Conservation (phyloP, 2,888 invertebrate species). For the Andrena minutula region DNA sequence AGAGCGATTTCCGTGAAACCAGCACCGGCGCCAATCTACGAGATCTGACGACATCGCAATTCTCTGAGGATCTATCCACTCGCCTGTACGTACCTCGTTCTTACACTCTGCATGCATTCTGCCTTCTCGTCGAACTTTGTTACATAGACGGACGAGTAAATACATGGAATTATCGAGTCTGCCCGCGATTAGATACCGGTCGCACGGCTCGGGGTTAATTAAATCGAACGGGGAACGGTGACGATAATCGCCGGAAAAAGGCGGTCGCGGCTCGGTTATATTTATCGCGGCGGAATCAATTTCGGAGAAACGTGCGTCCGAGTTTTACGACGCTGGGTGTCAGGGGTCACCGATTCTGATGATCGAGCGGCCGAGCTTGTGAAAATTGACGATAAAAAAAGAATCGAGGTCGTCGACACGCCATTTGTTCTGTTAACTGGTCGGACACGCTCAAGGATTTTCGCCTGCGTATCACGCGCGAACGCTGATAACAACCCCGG, state of each 20-base stretch:
- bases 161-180: slow-evolving; percentile 14
- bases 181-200: slow-evolving; percentile 48
- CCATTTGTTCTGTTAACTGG: slow-evolving; percentile 43
- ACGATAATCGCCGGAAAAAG: slow-evolving; percentile 18
- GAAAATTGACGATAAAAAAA: slow-evolving; percentile 61
- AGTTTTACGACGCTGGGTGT: slow-evolving; percentile 36
- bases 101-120: background rate
- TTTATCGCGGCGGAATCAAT: slow-evolving; percentile 18
- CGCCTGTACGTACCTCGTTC: background rate
- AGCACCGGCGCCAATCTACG: background rate
- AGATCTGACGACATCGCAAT: background rate
- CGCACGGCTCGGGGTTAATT: slow-evolving; percentile 26
- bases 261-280: background rate
- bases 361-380: slow-evolving; percentile 12
- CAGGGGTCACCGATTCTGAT: slow-evolving; percentile 43
- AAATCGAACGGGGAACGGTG: slow-evolving; percentile 17
- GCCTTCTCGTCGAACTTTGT: slow-evolving; percentile 3
- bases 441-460: slow-evolving; percentile 39
- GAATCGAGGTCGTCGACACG: slow-evolving; percentile 53
- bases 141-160: slow-evolving; percentile 15
- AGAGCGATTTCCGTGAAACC: slow-evolving; percentile 46
- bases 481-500: slow-evolving; percentile 36
- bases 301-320: slow-evolving; percentile 51
- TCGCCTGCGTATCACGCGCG: slow-evolving; percentile 9
- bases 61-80: background rate